Evolutionary conservation across 2,113 vertebrate genomes (phyloP).

Genomic region (Corythornis cristatus): DNA sequence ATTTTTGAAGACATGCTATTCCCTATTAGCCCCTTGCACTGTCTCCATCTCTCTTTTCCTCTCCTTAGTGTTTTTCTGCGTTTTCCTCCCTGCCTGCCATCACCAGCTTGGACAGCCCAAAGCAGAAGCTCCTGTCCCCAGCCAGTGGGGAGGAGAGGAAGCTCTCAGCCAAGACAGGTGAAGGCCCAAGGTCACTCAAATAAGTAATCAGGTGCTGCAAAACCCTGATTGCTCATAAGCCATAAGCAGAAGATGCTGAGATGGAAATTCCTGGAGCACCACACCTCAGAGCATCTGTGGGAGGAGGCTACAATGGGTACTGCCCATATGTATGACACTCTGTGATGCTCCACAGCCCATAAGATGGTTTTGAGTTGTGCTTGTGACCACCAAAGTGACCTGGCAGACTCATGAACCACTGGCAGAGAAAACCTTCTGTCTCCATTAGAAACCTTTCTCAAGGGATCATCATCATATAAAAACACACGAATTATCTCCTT

Average conservation of each 20-base stretch:
- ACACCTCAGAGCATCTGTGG: rapidly evolving
- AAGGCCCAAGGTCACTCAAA: rapidly evolving
- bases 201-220: neutral
- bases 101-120: neutral
- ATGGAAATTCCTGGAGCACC: neutral
- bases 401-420: neutral
- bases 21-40: neutral
- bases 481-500: neutral
- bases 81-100: neutral
- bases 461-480: neutral
- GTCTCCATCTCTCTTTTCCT: neutral
- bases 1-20: neutral
- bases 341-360: neutral
- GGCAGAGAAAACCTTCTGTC: neutral
- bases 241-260: rapidly evolving
- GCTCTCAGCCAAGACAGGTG: neutral
- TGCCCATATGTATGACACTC: rapidly evolving
- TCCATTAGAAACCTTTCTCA: neutral
- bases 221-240: neutral
- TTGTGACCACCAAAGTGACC: neutral
- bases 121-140: neutral
- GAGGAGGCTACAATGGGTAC: neutral
- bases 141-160: neutral
- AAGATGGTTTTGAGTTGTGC: neutral
- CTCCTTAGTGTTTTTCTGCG: neutral